Evolutionary conservation across 1,140 invertebrate species (phyloP), one percentile per base, ranked within the genome.

Genomic region (Nomia melanderi): DNA sequence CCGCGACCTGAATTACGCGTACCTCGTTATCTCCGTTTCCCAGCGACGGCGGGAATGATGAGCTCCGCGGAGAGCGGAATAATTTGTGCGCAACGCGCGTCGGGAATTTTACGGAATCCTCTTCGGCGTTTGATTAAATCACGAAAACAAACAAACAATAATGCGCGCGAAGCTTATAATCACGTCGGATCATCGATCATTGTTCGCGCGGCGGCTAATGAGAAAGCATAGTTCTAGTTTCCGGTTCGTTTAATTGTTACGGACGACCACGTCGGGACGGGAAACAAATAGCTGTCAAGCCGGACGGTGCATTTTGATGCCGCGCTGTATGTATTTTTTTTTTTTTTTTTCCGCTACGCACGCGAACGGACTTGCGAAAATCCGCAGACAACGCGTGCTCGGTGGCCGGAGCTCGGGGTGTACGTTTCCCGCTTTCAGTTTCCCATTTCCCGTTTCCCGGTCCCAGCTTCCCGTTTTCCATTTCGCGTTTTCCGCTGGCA

Each of bases 221-320:
- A 77, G 75, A 63, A 71, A 62, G 66, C 57, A 56, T 63, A 70
- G 75, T 59, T 76, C 57, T 69, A 76, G 65, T 57, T 57, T 47
- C 65, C 41, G 66, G 64, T 77, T 70, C 65, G 56, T 77, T 50
- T 70, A 77, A 70, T 77, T 77, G 56, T 70, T 77, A 77, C 66
- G 66, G 39, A 25, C 56, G 27, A 12, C 31, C 20, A 31, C 25
- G 25, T 41, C 50, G 41, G 11, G 5, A 5, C n/a, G 41, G 60
- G 60, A 82, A 81, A 73, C 65, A 59, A 64, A 74, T 78, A 39
- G 50, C 67, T 31, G 66, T 60, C 63, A 41, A 11, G 29, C 1
- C 11, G 29, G 63, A 53, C 39, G 50, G 39, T 33, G 50, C 69
- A 50, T 65, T 39, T 25, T 69, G 50, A 67, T 31, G 63, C 39